These are phyloP conservation scores for Drosophila nigricruria DNA, from an alignment of 2,888 invertebrate genomes.

Conservation along the genomic window DNA sequence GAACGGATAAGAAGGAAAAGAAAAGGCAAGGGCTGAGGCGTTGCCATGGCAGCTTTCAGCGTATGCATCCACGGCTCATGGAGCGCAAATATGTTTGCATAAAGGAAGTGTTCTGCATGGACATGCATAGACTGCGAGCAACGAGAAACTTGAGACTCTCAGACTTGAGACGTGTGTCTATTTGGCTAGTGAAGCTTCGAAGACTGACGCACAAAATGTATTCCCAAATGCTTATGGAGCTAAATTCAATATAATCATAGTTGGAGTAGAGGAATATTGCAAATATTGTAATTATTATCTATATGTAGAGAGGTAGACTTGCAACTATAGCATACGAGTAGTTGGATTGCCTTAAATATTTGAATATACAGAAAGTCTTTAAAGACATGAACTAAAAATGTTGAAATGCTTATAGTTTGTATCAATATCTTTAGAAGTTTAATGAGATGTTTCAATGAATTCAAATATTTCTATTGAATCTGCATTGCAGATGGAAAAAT, in stretches of 20 bases:
- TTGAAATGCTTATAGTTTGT: too few relatives aligned
- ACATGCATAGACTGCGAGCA: slow-evolving; percentile 20
- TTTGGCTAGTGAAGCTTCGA: slow-evolving; percentile 20
- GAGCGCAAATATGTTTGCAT: slow-evolving; percentile 39
- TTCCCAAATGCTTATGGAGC: neutral
- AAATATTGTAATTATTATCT: neutral
- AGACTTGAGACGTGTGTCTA: slow-evolving; percentile 10
- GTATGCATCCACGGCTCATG: slow-evolving; percentile 30
- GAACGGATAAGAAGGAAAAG: slow-evolving; percentile 1
- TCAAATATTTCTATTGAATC: too few relatives aligned
- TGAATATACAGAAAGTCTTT: too few relatives aligned
- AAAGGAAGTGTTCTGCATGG: slow-evolving; percentile 19
- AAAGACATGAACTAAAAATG: too few relatives aligned
- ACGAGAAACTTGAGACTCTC: neutral
- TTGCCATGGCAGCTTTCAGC: slow-evolving; percentile 7
- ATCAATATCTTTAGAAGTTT: too few relatives aligned
- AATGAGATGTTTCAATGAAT: too few relatives aligned
- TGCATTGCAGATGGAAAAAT: too few relatives aligned
- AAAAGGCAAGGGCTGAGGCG: neutral
- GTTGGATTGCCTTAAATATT: too few relatives aligned
- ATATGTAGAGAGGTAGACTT: too few relatives aligned
- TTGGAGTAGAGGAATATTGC: neutral
- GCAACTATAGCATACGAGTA: too few relatives aligned
- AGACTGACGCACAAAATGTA: neutral
- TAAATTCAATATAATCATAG: neutral